Evolutionary conservation across 1,140 invertebrate species (phyloP).

Genomic region (Metopolophium dirhodum): DNA sequence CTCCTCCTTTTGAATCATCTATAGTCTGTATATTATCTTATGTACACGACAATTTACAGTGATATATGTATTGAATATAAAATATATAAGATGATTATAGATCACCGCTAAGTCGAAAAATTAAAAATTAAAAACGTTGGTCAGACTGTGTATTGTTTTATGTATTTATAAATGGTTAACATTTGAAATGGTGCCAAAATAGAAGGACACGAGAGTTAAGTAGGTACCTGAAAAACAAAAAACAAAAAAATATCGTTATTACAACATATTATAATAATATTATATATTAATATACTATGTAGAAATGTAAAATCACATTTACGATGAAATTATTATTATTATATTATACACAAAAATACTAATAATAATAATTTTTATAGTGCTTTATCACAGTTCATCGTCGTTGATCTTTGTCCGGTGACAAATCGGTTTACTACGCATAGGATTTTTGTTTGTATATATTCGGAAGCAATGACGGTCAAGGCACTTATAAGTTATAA

Average conservation of each 20-base stretch:
- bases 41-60: not conserved
- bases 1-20: not conserved
- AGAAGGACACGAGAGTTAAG: not conserved
- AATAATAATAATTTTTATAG: not conserved
- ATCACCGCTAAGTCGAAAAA: slow-evolving; percentile 2
- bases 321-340: not conserved
- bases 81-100: not conserved
- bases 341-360: not conserved
- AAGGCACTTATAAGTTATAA: no score
- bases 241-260: not conserved
- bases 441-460: not conserved
- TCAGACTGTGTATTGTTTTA: slow-evolving; percentile 32
- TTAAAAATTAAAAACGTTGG: slow-evolving; percentile 24
- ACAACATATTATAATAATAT: not conserved
- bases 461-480: not conserved
- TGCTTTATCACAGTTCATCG: not conserved
- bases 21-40: not conserved
- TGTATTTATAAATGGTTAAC: slow-evolving; percentile 28
- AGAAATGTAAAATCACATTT: not conserved
- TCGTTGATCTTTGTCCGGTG: not conserved
- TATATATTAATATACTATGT: not conserved
- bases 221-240: slow-evolving; percentile 15
- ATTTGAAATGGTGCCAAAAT: not conserved
- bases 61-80: not conserved
- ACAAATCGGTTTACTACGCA: not conserved